Base-by-base conservation (phyloP, 2,113 vertebrate genomes). In the Lagopus muta region DNA sequence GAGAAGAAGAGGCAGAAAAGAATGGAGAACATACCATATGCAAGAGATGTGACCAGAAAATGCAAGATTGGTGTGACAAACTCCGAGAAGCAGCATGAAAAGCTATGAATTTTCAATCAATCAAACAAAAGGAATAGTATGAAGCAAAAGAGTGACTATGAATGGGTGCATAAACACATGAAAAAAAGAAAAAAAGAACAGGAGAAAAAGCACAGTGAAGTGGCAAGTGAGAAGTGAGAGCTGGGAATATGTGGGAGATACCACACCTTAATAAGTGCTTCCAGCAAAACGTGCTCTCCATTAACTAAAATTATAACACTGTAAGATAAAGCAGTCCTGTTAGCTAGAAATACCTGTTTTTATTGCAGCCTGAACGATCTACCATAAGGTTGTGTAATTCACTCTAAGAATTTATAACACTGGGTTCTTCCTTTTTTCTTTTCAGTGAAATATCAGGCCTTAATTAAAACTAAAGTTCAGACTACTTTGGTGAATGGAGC, bases 381-480 rank as follows among this genome's bases (percentile, higher is more conserved):
- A 57, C 17, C 20, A 55, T 93, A 95, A 89, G 36, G 69, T 69
- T 93, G 90, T 92, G 89, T 85, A 88, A 91, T 82, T 87, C 81
- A 82, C 36, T 47, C 66, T 30, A 85, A 95, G 58, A 91, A 92
- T 88, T 94, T 91, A 73, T 94, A 92, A 89, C 32, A 65, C 22
- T 54, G 15, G 2, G 13, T 43, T 67, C 38, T 81, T 84, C n/a
- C 30, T 58, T 91, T 92, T 67, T 34, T 55, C 47, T 67, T 86
- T 88, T 76, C 80, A 77, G 61, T 78, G 65, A 95, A 92, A 80
- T 96, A 97, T 93, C 86, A 97, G 90, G 62, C 30, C 75, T 95
- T 96, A 97, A 97, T 97, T 97, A 97, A 96, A 96, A 94, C 34
- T 90, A 90, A 97, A 95, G 86, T 92, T 98, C 89, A 93, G 86